Base-by-base conservation (phyloP, 2,113 vertebrate species). In the Scatophagus argus region DNA sequence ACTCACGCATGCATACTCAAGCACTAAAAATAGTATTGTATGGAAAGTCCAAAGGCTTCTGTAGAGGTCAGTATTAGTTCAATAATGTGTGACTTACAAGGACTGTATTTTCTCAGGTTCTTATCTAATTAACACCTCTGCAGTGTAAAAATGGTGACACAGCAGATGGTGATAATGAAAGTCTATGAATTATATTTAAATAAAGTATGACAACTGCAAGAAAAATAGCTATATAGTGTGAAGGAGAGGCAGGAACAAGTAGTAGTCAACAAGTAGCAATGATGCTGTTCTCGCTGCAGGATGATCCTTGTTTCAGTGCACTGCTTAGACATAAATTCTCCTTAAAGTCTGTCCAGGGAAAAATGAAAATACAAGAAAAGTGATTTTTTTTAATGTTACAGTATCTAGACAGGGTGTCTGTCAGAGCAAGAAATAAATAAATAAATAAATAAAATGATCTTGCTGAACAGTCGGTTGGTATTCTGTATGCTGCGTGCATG, bases 1-100 rank as follows among this genome's bases (percentile, higher is more conserved):
- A 74, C 77, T 27, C 68, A 9, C 56, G 55, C 56, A 19, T 63
- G 58, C 23, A 58, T 64, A 36, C 54, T 69, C 54, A 67, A 36
- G 77, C 29, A 39, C 56, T 58, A n/a, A 13, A 78, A 69, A 77
- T 49, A 47, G 17, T 39, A 62, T 23, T 39, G 69, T 43, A 32
- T 0, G 8, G 27, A 23, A 52, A 67, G 51, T 34, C 0, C 23
- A 29, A 39, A 39, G 1, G 47, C 39, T 65, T 31, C 31, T 58
- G 3, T 16, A 21, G 19, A 29, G 25, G 11, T 77, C 54, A 1
- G 31, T 17, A 61, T 44, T 44, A 55, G 25, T 36, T 63, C 52
- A 52, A 21, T 46, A 31, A 32, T 31, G 14, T 43, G n/a, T n/a
- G n/a, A n/a, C n/a, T n/a, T n/a, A n/a, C 23, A 12, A 2, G 6